Percentiles rank a stretch among this genome's conserved stretches.
Evolutionary conservation across 2,113 vertebrate species (phyloP).

Genomic region (Vulpes lagopus): DNA sequence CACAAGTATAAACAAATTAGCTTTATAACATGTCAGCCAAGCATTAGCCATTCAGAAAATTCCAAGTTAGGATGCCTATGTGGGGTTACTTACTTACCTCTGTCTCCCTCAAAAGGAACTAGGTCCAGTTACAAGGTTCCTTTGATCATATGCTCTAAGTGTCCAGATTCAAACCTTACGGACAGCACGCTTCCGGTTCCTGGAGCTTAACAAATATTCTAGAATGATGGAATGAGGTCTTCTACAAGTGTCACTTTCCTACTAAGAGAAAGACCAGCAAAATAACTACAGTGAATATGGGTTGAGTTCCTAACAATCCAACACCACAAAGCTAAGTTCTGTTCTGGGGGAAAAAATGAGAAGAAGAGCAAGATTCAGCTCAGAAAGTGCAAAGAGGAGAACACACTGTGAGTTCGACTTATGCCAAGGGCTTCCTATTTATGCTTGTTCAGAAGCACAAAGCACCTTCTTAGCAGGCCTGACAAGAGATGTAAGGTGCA

Average conservation of each 20-base stretch:
- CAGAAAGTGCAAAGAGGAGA: neutral
- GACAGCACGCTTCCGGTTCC: neutral
- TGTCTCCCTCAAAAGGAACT: neutral
- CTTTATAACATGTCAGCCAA: conserved; percentile 39
- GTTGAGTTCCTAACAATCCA: neutral
- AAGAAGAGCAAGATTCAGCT: neutral
- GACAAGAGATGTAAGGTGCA: neutral
- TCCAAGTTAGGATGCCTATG: neutral
- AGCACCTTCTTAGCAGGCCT: neutral
- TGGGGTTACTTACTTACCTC: neutral
- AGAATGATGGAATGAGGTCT: neutral
- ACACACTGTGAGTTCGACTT: neutral
- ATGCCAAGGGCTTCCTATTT: neutral
- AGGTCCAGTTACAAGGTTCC: neutral
- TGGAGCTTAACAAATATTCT: neutral
- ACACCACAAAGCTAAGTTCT: neutral
- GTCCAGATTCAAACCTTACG: neutral
- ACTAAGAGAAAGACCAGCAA: neutral
- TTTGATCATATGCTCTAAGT: neutral
- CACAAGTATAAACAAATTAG: conserved; percentile 64
- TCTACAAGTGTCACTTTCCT: neutral
- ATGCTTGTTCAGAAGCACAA: neutral
- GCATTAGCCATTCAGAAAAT: conserved; percentile 58
- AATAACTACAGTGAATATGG: neutral
- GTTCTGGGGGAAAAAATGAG: neutral